Evolutionary conservation across 2,888 invertebrate genomes (phyloP), one percentile per base, ranked within the genome.

Genomic region (Macrophya alboannulata): DNA sequence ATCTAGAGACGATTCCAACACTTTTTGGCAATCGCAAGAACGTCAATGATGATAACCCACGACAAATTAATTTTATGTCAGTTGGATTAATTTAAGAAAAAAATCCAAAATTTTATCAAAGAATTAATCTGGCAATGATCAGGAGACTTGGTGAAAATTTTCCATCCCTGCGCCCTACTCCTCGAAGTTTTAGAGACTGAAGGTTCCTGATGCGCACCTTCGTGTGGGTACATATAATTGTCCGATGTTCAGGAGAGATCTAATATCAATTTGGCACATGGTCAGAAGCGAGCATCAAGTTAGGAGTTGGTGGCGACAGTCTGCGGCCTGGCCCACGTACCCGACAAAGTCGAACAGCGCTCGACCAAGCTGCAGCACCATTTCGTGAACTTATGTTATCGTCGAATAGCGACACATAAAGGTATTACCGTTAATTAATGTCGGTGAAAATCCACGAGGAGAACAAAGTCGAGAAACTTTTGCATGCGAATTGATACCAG

Each of bases 241-340:
- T 21, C 51, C 79, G 59, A 59, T 79, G 17, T 59, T 79, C 62
- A 43, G 40, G 21, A 55, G 79, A 79, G 79, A 51, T 79, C 62
- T 79, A 79, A 79, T 79, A 62, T 43, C 79, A 79, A 79, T 79
- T 79, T 79, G 79, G 62, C 79, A 79, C 79, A 79, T 79, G 79
- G 79, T 79, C 79, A 79, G 79, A 79, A 79, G 79, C 62, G 40
- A 79, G 59, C 21, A 48, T 43, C 79, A 79, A 79, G 79, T 79
- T 79, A 25, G 79, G 48, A 79, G 79, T 79, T 79, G 62, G 43
- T 79, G 79, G 79, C 62, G 79, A 79, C 62, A 79, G 79, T 79
- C 79, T 79, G 79, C 79, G 79, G 79, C 62, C 0, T 43, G 79
- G n/a, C 62, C n/a, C 59, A 43, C 21, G 15, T 62, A 21, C 62